Base-by-base conservation (phyloP, 2,113 vertebrate genomes). In the Oryzias melastigma region DNA sequence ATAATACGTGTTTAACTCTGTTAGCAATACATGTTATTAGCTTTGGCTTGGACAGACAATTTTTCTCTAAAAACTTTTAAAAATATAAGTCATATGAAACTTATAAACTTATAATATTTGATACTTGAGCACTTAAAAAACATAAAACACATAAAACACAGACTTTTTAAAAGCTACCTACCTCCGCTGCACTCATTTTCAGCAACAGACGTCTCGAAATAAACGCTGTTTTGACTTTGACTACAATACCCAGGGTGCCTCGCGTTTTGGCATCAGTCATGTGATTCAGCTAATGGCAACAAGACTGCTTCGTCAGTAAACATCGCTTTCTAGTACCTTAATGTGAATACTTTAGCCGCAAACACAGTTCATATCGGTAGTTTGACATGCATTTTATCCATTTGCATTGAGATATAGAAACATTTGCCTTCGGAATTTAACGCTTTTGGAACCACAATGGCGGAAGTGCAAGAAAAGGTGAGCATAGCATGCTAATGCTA, bases 401-500 rank as follows among this genome's bases (percentile, higher is more conserved):
- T 2, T 40, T 14, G 5, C 13, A 49, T 16, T 48, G 1, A 73
- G 5, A 48, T 58, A 53, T 42, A 27, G 14, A 14, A 18, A 12
- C 1, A 1, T 2, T 16, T 65, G 2, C 19, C 17, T 17, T 49
- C 3, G 63, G 55, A 68, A 22, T 51, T 6, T 46, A 43, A 45
- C 10, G 8, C 24, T 2, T 6, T n/a, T 24, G 7, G 17, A 52
- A 1, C 57, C 61, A 72, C 66, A 58, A 97, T 97, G 95, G 93
- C 94, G 92, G 95, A 95, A 91, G 90, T 93, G 0, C 89, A 85
- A 56, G 91, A 91, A 55, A 90, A 94, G 95, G 96, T 96, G 92
- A 86, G 68, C 40, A 19, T 18, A 41, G 51, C 41, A 71, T 74
- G 86, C 77, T 87, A 85, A 71, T 42, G 56, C 52, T 84, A 84